These are phyloP conservation scores for Caenorhabditis japonica DNA, from an alignment of 2,888 invertebrate genomes.

Conservation along the genomic window DNA sequence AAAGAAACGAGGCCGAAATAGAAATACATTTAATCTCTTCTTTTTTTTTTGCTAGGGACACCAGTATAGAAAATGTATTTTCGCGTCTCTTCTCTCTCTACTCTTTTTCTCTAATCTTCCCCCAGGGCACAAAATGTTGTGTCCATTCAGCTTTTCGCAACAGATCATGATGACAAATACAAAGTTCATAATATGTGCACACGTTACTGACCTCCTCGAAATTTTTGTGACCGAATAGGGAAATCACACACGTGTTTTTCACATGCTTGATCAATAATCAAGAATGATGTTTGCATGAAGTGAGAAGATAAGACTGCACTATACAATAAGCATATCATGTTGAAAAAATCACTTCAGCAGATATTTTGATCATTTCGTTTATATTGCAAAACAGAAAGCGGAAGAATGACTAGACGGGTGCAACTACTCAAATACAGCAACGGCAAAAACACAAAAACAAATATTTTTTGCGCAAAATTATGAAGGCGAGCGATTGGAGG, in stretches of 20 bases:
- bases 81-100: background rate
- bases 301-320: conserved; percentile 12
- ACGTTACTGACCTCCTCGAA: background rate
- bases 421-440: background rate
- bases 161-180: conserved; percentile 19
- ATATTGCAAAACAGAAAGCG: too few species aligned
- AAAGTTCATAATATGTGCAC: conserved; percentile 3
- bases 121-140: conserved; percentile 10
- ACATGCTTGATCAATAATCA: conserved; percentile 13
- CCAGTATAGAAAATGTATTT: too few species aligned
- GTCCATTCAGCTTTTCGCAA: background rate
- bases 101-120: background rate
- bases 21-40: too few species aligned
- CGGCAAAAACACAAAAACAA: background rate
- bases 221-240: conserved; percentile 12
- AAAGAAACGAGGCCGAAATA: too few species aligned
- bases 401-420: too few species aligned
- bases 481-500: background rate
- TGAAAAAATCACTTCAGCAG: conserved; percentile 4
- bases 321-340: conserved; percentile 9
- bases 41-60: too few species aligned
- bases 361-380: background rate
- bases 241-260: conserved; percentile 1
- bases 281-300: background rate
- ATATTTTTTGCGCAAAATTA: conserved; percentile 2